These are phyloP conservation scores for Ditylenchus weischeri DNA, from an alignment of 2,888 invertebrate genomes.

Conservation along the genomic window DNA sequence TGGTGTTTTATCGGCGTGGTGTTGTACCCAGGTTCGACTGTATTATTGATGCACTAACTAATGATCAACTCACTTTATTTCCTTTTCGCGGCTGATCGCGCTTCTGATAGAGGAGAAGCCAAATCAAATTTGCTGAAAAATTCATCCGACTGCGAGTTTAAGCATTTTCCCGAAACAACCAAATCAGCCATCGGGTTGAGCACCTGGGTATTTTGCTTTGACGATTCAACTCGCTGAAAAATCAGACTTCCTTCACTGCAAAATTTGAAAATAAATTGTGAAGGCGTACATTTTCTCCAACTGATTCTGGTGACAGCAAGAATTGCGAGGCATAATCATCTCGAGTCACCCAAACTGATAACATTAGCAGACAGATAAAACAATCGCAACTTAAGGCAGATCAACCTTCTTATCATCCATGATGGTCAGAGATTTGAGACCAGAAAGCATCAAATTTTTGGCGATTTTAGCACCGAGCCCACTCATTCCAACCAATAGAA, in stretches of 20 bases:
- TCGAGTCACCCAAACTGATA: slow-evolving; percentile 4
- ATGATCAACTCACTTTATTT: slow-evolving; percentile 34
- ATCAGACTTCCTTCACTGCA: slow-evolving; percentile 8
- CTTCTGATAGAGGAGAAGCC: slow-evolving; percentile 75
- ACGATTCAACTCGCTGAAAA: slow-evolving; percentile 77
- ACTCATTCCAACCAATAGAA: slow-evolving; percentile 80
- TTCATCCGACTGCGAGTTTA: slow-evolving; percentile 61
- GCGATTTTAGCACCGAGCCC: slow-evolving; percentile 92
- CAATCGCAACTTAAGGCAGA: too few species aligned
- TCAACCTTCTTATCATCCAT: slow-evolving; percentile 39
- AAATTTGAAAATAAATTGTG: neutral
- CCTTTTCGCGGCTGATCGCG: slow-evolving; percentile 63
- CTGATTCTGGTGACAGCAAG: slow-evolving; percentile 67
- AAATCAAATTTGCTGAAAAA: slow-evolving; percentile 77
- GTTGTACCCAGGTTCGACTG: too few species aligned
- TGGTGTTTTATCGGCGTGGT: too few species aligned
- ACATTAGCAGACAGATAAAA: too few species aligned
- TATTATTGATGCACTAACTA: too few species aligned
- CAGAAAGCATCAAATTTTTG: slow-evolving; percentile 85
- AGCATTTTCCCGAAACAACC: slow-evolving; percentile 58
- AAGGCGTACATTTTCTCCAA: slow-evolving; percentile 54
- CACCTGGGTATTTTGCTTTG: slow-evolving; percentile 73
- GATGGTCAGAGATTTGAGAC: slow-evolving; percentile 69
- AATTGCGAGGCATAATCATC: slow-evolving; percentile 63
- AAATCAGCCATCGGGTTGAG: slow-evolving; percentile 91